Base-by-base conservation (phyloP, 2,113 vertebrate genomes). In the Notothenia rossii region DNA sequence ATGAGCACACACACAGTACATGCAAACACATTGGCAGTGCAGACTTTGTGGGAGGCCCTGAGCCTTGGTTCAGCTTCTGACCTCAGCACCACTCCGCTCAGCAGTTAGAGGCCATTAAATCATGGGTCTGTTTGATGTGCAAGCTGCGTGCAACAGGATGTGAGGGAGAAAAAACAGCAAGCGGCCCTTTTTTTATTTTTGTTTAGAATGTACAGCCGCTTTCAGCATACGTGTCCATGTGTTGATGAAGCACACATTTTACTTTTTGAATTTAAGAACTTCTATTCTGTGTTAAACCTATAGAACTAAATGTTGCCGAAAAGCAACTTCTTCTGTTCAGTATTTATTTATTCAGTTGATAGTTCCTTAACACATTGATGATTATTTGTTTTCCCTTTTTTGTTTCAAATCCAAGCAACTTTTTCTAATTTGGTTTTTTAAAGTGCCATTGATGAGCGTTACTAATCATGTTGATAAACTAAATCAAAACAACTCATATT, bases 41-140 rank as follows among this genome's bases (percentile, higher is more conserved):
- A 81, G 79, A 70, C 80, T 56, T 82, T 60, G 83, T 90, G 80
- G 84, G 82, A 88, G 88, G 85, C 81, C 72, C 60, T n/a, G 81
- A 49, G 82, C 69, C 67, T 77, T 49, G 81, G 70, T 79, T 89
- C 86, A 75, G 63, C 71, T 87, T 89, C 73, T 90, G 89, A 90
- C 90, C 89, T 89, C 73, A 74, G 59, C 79, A 61, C 81, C 66
- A 65, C 72, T 81, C 80, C 46, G 17, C 85, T 88, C 81, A 53
- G 79, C 77, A 87, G 86, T 91, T 88, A 76, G 77, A 89, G 81
- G 72, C 75, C 77, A 69, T 85, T 78, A 88, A 94, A 86, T 83
- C 81, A 83, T 66, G 59, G 40, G 60, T 72, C 65, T 75, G 82
- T 93, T 93, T 91, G 87, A 93, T 93, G 84, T 94, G 84, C 72